A percentile compares a stretch with the other conserved stretches of the same genome.
Conservation (phyloP, 2,797 vertebrate genomes). For the Spinus olivaceus region DNA sequence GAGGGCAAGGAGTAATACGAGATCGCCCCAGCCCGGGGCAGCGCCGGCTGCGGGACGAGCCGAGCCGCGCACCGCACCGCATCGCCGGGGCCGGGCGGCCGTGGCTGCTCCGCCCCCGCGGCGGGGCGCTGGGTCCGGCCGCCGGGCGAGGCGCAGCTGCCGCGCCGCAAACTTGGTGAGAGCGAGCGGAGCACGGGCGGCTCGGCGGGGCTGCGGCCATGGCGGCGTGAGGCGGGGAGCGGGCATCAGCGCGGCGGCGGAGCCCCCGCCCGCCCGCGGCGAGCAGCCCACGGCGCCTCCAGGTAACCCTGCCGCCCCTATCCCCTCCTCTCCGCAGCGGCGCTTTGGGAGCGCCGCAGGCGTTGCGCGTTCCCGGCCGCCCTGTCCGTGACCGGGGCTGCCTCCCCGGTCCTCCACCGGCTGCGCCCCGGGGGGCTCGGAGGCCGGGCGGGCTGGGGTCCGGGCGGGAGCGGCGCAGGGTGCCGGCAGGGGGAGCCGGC, state of each 20-base stretch:
- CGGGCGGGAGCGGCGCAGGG: not conserved
- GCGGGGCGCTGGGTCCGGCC: not conserved
- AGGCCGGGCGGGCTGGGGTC: not conserved
- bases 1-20: not conserved
- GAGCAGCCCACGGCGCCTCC: not conserved
- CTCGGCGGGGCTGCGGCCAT: not conserved
- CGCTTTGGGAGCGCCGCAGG: not conserved
- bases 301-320: not conserved
- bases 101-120: not conserved
- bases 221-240: not conserved
- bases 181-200: not conserved
- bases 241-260: not conserved
- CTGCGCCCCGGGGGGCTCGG: too few species aligned
- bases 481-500: conserved; percentile 32
- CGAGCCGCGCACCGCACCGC: not conserved
- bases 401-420: not conserved
- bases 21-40: not conserved
- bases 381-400: not conserved
- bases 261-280: not conserved
- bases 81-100: not conserved
- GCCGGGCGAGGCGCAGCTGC: not conserved
- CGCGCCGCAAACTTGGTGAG: conserved; percentile 3
- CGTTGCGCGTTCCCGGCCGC: not conserved
- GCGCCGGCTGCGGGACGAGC: not conserved
- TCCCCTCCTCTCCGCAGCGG: not conserved